phyloP scores from a whole-genome alignment of 1,140 invertebrate species.

The Archivesica marissinica region DNA sequence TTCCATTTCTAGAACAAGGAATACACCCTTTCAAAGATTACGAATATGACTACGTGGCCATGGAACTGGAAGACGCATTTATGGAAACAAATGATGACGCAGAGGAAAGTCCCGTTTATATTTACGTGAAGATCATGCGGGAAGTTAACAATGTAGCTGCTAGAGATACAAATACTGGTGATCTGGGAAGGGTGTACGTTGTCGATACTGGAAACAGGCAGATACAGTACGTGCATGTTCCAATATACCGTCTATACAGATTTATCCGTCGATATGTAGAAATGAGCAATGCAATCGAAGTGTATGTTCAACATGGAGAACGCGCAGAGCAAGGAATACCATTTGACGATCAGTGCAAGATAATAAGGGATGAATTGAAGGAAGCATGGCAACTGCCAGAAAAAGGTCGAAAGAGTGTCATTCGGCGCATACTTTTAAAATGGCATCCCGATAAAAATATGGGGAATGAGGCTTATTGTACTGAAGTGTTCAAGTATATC shows the following conservation, averaged over 20 bases:
- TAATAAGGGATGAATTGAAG: conserved; percentile 10
- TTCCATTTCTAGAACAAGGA: conserved; percentile 43
- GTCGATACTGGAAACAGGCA: not conserved
- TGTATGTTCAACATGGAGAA: conserved; percentile 23
- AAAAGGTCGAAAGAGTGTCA: conserved; percentile 72
- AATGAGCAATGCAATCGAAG: not conserved
- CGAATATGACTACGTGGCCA: conserved; percentile 71
- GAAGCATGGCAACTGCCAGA: conserved; percentile 69
- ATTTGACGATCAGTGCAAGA: conserved; percentile 30
- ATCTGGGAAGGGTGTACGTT: not conserved
- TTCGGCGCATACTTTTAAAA: conserved; percentile 76
- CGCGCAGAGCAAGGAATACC: not conserved
- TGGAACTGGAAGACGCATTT: conserved; percentile 70
- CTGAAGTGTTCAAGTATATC: conserved; percentile 74
- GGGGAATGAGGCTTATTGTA: conserved; percentile 72
- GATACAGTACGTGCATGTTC: not conserved
- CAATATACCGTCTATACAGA: conserved; percentile 47
- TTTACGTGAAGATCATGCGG: not conserved
- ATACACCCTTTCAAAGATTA: conserved; percentile 47
- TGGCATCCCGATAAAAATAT: conserved; percentile 83
- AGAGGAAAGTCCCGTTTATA: not conserved
- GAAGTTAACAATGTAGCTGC: not conserved
- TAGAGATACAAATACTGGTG: not conserved
- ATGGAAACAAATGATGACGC: not conserved
- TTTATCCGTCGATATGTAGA: conserved; percentile 14